These are phyloP conservation scores for Leptarthrus brevirostris DNA, from an alignment of 2,888 invertebrate genomes.

Conservation along the genomic window DNA sequence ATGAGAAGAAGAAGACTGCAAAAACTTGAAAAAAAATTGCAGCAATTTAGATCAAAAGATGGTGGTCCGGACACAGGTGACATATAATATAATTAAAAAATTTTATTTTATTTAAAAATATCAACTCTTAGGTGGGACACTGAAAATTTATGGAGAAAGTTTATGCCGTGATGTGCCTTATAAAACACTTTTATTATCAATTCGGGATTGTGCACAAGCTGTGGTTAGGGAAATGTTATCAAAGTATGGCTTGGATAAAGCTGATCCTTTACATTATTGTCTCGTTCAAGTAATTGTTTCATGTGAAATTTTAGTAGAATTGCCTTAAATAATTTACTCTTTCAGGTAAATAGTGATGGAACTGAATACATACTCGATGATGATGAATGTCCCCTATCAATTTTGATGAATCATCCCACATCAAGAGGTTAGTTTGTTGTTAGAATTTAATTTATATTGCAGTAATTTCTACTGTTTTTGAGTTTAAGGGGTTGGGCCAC, in stretches of 20 bases:
- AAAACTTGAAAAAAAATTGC: slow-evolving; percentile 94
- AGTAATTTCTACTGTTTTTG: too few species aligned
- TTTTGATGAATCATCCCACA: slow-evolving; percentile 89
- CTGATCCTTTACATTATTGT: slow-evolving; percentile 92
- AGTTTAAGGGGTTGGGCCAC: too few species aligned
- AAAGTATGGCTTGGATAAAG: slow-evolving; percentile 93
- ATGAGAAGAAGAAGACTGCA: slow-evolving; percentile 97
- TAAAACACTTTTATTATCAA: slow-evolving; percentile 94
- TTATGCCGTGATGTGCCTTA: slow-evolving; percentile 97
- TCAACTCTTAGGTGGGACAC: slow-evolving; percentile 86
- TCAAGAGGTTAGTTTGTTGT: slow-evolving; percentile 83
- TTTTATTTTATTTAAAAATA: too few species aligned
- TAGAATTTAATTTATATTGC: neutral
- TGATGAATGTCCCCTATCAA: slow-evolving; percentile 96
- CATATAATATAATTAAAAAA: neutral
- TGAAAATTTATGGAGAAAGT: slow-evolving; percentile 96
- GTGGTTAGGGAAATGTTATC: slow-evolving; percentile 96
- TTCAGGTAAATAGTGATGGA: slow-evolving; percentile 74
- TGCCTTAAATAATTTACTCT: slow-evolving; percentile 25
- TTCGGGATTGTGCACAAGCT: slow-evolving; percentile 90
- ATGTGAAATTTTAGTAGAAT: too few species aligned
- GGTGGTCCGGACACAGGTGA: slow-evolving; percentile 91
- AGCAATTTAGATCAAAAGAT: slow-evolving; percentile 94
- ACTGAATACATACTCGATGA: slow-evolving; percentile 95
- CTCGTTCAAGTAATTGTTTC: slow-evolving; percentile 89